These are phyloP conservation scores for Luidia sarsii DNA, from an alignment of 53 echinoderm and acorn worm species.

Conservation along the genomic window DNA sequence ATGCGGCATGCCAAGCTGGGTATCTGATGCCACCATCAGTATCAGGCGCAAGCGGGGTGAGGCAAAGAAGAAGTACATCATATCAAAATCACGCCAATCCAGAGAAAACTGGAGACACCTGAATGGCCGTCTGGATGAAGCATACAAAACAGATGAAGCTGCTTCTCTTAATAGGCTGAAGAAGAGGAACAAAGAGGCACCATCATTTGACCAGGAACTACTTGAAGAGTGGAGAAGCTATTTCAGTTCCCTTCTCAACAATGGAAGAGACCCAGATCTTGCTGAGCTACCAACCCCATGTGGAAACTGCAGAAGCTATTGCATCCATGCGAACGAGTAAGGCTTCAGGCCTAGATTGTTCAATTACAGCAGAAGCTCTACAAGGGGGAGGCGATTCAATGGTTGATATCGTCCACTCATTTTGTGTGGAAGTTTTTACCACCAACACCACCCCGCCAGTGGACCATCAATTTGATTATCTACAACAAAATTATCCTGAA, in stretches of 20 bases:
- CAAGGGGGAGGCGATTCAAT: slow-evolving; percentile 45
- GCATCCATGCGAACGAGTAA: slow-evolving; percentile 23
- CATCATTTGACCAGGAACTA: slow-evolving; percentile 26
- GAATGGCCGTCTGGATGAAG: slow-evolving; percentile 10
- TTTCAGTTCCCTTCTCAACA: slow-evolving; percentile 48
- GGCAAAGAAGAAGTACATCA: slow-evolving; percentile 24
- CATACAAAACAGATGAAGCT: slow-evolving; percentile 28
- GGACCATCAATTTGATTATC: slow-evolving; percentile 42
- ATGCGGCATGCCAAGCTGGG: slow-evolving; percentile 44
- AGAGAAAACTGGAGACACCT: slow-evolving; percentile 39
- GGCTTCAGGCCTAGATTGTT: slow-evolving; percentile 34
- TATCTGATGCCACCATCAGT: slow-evolving; percentile 14
- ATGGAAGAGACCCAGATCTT: slow-evolving; percentile 7
- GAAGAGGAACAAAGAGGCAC: slow-evolving; percentile 19
- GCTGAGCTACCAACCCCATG: background rate
- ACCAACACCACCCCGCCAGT: slow-evolving; percentile 28
- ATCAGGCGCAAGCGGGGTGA: slow-evolving; percentile 19
- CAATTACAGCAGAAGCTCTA: slow-evolving; percentile 43
- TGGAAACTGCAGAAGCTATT: slow-evolving; percentile 22
- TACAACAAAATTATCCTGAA: slow-evolving; percentile 52
- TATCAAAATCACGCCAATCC: slow-evolving; percentile 1
- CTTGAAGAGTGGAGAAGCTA: slow-evolving; percentile 32
- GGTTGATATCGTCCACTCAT: slow-evolving; percentile 31
- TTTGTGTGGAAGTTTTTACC: slow-evolving; percentile 32
- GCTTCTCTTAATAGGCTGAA: slow-evolving; percentile 8